phyloP scores from a whole-genome alignment of 2,797 vertebrate species.

The Sebastolobus alascanus region DNA sequence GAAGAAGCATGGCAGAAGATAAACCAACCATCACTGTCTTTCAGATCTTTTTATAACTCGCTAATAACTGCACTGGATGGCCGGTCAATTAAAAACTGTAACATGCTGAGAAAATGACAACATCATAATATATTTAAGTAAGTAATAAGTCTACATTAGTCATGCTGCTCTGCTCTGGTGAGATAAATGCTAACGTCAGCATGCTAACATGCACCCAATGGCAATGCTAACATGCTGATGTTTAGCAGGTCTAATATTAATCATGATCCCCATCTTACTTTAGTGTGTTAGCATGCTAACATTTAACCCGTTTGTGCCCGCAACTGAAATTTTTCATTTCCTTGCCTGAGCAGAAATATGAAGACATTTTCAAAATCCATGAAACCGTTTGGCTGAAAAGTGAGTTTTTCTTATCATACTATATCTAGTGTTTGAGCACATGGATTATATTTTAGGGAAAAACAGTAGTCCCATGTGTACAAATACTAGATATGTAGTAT shows the following conservation, averaged over 20 bases:
- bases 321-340: too few species aligned
- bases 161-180: not conserved
- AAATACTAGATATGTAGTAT: too few species aligned
- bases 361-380: too few species aligned
- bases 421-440: too few species aligned
- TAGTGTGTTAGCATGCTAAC: too few species aligned
- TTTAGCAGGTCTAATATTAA: not conserved
- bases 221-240: not conserved
- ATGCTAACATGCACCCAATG: not conserved
- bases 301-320: too few species aligned
- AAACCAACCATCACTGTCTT: conserved; percentile 46
- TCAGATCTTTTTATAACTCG: conserved; percentile 52
- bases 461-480: too few species aligned
- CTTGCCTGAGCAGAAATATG: too few species aligned
- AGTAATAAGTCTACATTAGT: not conserved
- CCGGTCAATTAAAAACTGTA: conserved; percentile 33
- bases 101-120: not conserved
- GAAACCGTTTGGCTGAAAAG: too few species aligned
- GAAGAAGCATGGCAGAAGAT: conserved; percentile 58
- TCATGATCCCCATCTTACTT: too few species aligned
- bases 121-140: not conserved
- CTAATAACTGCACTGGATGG: conserved; percentile 9
- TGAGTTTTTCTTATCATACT: too few species aligned
- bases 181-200: not conserved
- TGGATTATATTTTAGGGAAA: too few species aligned